Base-by-base conservation (phyloP, 2,113 vertebrate genomes). In the Osmerus eperlanus region DNA sequence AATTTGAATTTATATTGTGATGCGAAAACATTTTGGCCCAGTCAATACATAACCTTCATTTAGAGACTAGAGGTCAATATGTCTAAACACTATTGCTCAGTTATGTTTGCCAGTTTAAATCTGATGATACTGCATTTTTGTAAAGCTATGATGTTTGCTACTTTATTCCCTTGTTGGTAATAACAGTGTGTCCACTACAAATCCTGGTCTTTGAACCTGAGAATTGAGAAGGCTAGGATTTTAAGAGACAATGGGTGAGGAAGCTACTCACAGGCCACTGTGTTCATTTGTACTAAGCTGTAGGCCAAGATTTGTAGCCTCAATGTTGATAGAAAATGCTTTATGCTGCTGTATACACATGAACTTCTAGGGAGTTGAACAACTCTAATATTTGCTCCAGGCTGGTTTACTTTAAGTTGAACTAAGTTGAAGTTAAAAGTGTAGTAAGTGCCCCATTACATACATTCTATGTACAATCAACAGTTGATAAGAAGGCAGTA, bases 261-360 rank as follows among this genome's bases (percentile, higher is more conserved):
- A 68, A 36, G 8, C 72, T 21, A 64, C 29, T 55, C 47, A 41
- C 70, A n/a, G 23, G 3, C 1, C 68, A 61, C n/a, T 47, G 41
- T 47, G 11, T 60, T 66, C 21, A 65, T 72, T 21, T 70, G 62
- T 41, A 54, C 66, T 41, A 36, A 69, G 36, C 18, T 63, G 68
- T 62, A 73, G 13, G 55, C 61, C 67, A 32, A 0, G 16, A 65
- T 60, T 21, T 47, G 41, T 69, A 32, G 3, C 28, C 51, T 47
- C 52, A 47, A 47, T 47, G 41, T 47, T 47, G 8, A 47, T 47
- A 11, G 41, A 47, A 47, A 16, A 71, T 28, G 19, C 19, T 60
- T 77, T 18, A 73, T 77, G 85, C 82, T 85, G 84, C 83, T 81
- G 77, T 8, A 73, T 25, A 68, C 53, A 29, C 64, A 29, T 68